These are phyloP conservation scores for Takifugu bimaculatus DNA, from an alignment of 2,113 vertebrate species.

Conservation along the genomic window DNA sequence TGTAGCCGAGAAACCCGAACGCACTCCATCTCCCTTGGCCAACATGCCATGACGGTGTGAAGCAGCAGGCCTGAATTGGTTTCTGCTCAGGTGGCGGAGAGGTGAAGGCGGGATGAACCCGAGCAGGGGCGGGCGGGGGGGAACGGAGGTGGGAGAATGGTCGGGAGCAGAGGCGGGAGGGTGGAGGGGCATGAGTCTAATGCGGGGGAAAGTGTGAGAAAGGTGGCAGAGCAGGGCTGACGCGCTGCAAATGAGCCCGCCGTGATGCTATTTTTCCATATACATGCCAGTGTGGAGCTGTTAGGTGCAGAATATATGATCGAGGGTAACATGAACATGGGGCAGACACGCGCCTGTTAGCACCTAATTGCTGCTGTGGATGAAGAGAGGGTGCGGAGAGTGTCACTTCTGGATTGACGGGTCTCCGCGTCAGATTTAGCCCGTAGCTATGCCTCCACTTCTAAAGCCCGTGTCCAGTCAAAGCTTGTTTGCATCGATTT, in stretches of 20 bases:
- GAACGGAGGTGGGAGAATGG: not conserved
- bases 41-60: constrained; percentile 70
- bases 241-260: constrained; percentile 57
- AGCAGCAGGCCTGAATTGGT: constrained; percentile 66
- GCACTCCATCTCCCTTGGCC: constrained; percentile 70
- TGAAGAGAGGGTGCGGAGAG: constrained; percentile 33
- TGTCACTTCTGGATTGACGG: constrained; percentile 60
- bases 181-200: constrained; percentile 11
- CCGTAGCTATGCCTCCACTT: constrained; percentile 56
- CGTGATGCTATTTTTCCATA: constrained; percentile 59
- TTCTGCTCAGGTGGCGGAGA: constrained; percentile 60
- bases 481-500: constrained; percentile 72
- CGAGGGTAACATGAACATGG: constrained; percentile 6
- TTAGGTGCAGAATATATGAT: constrained; percentile 40
- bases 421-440: constrained; percentile 48
- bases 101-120: constrained; percentile 62
- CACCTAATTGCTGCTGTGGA: constrained; percentile 50
- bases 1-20: constrained; percentile 52
- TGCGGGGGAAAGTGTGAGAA: constrained; percentile 16
- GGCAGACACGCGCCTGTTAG: not conserved
- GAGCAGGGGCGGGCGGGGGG: constrained; percentile 29
- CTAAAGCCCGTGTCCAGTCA: constrained; percentile 52
- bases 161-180: not conserved
- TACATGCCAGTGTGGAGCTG: constrained; percentile 44
- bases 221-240: constrained; percentile 44